Conservation (phyloP, 2,888 invertebrate species). For the Drosophila heteroneura region DNA sequence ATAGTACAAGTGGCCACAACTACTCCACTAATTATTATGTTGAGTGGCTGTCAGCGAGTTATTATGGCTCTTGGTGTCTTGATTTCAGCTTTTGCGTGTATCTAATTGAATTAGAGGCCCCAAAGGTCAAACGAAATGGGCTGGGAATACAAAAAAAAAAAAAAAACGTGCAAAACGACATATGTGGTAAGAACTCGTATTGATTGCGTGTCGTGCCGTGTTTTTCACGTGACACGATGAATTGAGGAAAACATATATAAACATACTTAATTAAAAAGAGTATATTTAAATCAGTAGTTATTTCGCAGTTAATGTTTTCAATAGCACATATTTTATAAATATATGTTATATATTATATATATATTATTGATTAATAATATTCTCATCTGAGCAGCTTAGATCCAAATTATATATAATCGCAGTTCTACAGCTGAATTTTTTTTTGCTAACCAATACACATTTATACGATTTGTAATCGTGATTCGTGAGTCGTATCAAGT, state of each 20-base stretch:
- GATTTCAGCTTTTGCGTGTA: slow-evolving; percentile 50
- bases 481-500: neutral
- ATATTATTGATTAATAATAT: neutral
- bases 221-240: neutral
- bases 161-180: slow-evolving; percentile 4
- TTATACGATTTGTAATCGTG: neutral
- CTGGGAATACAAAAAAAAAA: slow-evolving; percentile 47
- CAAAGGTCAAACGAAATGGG: slow-evolving; percentile 65
- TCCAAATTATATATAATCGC: accelerated
- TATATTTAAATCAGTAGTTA: neutral
- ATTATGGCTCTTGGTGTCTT: slow-evolving; percentile 34
- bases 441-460: neutral
- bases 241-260: too few relatives aligned
- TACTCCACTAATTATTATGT: slow-evolving; percentile 58
- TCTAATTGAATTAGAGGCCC: slow-evolving; percentile 68
- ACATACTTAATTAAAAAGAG: neutral
- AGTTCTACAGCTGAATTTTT: neutral
- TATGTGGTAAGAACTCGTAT: neutral
- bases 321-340: neutral
- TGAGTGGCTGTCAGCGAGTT: slow-evolving; percentile 45
- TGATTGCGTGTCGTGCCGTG: neutral
- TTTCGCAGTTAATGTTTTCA: neutral
- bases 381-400: neutral
- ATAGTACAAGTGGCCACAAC: slow-evolving; percentile 8
- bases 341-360: neutral